Base-by-base conservation (phyloP, 2,888 invertebrate species). In the Pharmacophagus antenor region DNA sequence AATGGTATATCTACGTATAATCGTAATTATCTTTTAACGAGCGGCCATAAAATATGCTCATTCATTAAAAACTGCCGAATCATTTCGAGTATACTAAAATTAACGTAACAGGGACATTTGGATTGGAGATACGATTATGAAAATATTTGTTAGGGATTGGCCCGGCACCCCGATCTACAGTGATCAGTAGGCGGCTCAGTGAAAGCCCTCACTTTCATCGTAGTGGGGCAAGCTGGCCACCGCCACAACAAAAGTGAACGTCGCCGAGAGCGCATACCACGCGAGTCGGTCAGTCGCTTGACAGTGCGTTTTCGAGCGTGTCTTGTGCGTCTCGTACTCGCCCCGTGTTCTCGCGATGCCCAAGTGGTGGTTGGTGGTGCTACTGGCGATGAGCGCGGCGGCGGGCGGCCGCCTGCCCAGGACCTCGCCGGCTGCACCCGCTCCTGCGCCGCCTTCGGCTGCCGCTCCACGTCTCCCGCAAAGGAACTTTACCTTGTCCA, bases 151-250 rank as follows among this genome's bases (percentile, higher is more conserved):
- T 47, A 37, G 58, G 58, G 58, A 52, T 52, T 37, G 51, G 58
- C 18, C 22, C 23, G 8, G 31, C 51, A 49, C 8, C 41, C 47
- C 41, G 48, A 42, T 49, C 64, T 48, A 59, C 56, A 56, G 60
- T 58, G 56, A 60, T 63, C 58, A 67, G 64, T 68, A 66, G 63
- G 65, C 68, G 69, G 64, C 71, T 66, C 76, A 84, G 87, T 87
- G 88, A 87, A 88, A 88, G 88, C 86, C 83, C 73, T 72, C 77
- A 81, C 88, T 88, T 88, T 88, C 88, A 85, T 88, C 79, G 76
- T 75, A 77, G 87, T 82, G 87, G 87, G 85, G 85, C 81, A 73
- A 62, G 68, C 70, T 37, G 68, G 70, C 69, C 70, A 69, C 72
- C 71, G 75, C 67, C 80, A 80, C 80, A 80, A 77, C 84, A 81